Evolutionary conservation across 2,797 vertebrate species (phyloP).

Genomic region (Myotis vivesi): DNA sequence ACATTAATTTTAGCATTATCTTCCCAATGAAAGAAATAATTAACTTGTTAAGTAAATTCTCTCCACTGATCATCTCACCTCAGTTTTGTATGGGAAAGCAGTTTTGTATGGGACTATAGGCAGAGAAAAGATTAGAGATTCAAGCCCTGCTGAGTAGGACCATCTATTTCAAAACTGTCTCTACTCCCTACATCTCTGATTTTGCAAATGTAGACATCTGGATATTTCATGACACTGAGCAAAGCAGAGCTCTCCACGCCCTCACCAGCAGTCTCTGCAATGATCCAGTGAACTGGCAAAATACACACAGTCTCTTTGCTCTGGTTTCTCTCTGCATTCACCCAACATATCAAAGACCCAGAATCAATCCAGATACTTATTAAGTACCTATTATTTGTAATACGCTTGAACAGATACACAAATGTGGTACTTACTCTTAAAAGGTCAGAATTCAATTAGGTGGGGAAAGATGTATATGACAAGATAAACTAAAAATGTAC

Average conservation of each 20-base stretch:
- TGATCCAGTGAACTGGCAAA: background rate
- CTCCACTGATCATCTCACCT: background rate
- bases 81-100: background rate
- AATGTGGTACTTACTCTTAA: background rate
- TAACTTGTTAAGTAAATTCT: background rate
- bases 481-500: conserved; percentile 50
- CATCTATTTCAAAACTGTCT: background rate
- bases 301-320: background rate
- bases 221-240: background rate
- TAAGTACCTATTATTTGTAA: background rate
- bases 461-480: conserved; percentile 10
- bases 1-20: conserved; percentile 33
- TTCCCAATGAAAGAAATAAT: conserved; percentile 16
- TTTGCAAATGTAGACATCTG: background rate
- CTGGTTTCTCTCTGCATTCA: background rate
- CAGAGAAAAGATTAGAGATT: background rate
- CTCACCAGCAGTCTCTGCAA: background rate
- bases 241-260: background rate
- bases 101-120: background rate
- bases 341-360: background rate
- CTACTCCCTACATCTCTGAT: background rate
- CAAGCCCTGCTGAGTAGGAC: background rate
- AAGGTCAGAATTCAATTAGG: conserved; percentile 37
- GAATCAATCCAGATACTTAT: background rate
- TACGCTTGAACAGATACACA: background rate